Evolutionary conservation across 2,888 invertebrate genomes (phyloP).

Genomic region (Netelia virgata): DNA sequence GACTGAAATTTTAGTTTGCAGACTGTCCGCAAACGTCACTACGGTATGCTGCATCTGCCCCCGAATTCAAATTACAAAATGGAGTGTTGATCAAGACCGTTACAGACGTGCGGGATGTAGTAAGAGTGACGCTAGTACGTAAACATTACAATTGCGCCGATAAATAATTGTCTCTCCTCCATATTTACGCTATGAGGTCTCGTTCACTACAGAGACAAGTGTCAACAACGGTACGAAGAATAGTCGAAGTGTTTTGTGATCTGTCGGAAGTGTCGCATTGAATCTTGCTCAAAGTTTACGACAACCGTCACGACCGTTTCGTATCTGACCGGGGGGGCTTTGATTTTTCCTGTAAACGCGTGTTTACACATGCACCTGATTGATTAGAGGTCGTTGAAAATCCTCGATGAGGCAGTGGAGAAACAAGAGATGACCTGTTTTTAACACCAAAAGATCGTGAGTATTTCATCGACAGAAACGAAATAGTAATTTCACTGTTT

Average conservation of each 20-base stretch:
- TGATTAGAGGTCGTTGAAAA: not conserved
- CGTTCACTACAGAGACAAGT: conserved; percentile 11
- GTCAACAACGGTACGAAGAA: conserved; percentile 10
- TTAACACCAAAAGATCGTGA: not conserved
- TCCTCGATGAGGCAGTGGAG: not conserved
- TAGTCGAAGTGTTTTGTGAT: conserved; percentile 21
- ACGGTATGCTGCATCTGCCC: conserved; percentile 27
- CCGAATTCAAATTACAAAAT: conserved; percentile 67
- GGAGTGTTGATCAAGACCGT: conserved; percentile 61
- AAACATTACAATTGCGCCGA: conserved; percentile 37
- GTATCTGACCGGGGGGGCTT: conserved; percentile 1
- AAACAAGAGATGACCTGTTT: too few relatives aligned
- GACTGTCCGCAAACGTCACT: not conserved
- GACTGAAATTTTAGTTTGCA: not conserved
- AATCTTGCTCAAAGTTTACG: conserved; percentile 14
- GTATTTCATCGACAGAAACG: not conserved
- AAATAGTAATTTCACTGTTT: not conserved
- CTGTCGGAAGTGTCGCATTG: conserved; percentile 4
- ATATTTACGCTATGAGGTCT: not conserved
- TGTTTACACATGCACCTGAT: conserved; percentile 30
- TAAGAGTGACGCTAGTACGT: conserved; percentile 50
- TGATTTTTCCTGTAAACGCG: conserved; percentile 10
- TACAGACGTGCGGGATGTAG: conserved; percentile 44
- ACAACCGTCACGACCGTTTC: conserved; percentile 21
- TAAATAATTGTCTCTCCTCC: conserved; percentile 6